Conservation (phyloP, 2,797 vertebrate species). For the Propithecus deckenii region DNA sequence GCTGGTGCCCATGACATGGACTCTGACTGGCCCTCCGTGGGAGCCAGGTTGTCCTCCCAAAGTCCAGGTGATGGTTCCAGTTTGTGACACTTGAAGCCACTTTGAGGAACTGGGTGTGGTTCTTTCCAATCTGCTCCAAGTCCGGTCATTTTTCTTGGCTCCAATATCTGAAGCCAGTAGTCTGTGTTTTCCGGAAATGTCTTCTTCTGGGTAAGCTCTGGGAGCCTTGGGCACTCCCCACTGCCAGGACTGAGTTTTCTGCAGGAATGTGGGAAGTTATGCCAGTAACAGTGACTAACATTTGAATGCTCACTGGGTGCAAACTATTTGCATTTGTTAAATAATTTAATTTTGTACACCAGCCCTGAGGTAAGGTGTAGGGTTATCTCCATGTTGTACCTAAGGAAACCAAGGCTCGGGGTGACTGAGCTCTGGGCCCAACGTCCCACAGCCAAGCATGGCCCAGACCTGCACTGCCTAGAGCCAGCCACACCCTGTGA, state of each 20-base stretch:
- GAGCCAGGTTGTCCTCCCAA: too few species aligned
- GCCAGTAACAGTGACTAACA: neutral
- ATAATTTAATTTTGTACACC: neutral
- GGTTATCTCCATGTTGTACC: neutral
- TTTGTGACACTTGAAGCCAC: neutral
- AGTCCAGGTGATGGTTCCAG: neutral
- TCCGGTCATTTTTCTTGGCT: too few species aligned
- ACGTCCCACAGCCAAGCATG: fast-evolving
- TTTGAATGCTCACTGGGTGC: neutral
- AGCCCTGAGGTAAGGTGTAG: neutral
- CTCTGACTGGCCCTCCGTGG: too few species aligned
- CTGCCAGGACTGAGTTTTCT: neutral
- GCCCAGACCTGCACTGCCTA: neutral
- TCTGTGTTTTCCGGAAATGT: neutral
- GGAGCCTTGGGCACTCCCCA: neutral
- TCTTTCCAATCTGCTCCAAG: neutral
- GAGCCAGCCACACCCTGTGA: neutral
- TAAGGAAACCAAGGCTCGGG: neutral
- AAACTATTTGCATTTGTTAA: neutral
- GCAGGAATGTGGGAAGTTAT: neutral
- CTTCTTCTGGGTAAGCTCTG: too few species aligned
- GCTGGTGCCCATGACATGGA: too few species aligned
- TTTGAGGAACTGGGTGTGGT: too few species aligned
- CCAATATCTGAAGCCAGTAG: neutral
- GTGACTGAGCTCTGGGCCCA: fast-evolving